Evolutionary conservation across 1,140 invertebrate genomes (phyloP), one percentile per base, ranked within the genome.

Genomic region (Brachionus koreanus): DNA sequence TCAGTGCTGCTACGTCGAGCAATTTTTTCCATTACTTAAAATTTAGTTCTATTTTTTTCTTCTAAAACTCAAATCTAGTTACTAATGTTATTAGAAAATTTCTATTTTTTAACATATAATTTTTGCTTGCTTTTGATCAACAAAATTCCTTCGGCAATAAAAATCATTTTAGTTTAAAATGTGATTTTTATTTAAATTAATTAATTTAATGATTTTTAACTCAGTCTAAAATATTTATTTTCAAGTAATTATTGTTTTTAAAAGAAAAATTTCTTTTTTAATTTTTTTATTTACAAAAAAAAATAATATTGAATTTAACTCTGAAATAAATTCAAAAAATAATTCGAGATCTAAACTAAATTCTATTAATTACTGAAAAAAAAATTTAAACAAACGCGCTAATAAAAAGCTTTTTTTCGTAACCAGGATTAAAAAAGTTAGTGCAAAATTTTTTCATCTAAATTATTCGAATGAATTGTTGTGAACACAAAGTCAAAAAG

Each of bases 11-110:
- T 46, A 5, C 23, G 16, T 46, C 69, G 16, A 46, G 69, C 69
- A 19, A 74, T 74, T 74, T 74, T 46, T 25, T 74, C 69, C 69
- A 74, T 74, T 46, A 13, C 43, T 9, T 9, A 16, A 39, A 72
- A 39, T 42, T 29, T 29, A 29, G 29, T 29, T 65, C 12, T 65
- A 33, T 65, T 33, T 13, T 29, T 23, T 23, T 65, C 33, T 29
- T 33, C 63, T 65, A 12, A n/a, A 65, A 33, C 25, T n/a, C 3
- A 33, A n/a, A 13, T 37, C 33, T 16, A 33, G 25, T 65, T 65
- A 23, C 33, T 65, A 33, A n/a, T 33, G 49, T 19, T n/a, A 5
- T 49, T 49, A 49, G 43, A n/a, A 49, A 49, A 57, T n/a, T 65
- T 65, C 33, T 33, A 65, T 33, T 65, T 65, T 65, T 33, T 5